phyloP scores from a whole-genome alignment of 2,113 vertebrate genomes.

The Procavia capensis region DNA sequence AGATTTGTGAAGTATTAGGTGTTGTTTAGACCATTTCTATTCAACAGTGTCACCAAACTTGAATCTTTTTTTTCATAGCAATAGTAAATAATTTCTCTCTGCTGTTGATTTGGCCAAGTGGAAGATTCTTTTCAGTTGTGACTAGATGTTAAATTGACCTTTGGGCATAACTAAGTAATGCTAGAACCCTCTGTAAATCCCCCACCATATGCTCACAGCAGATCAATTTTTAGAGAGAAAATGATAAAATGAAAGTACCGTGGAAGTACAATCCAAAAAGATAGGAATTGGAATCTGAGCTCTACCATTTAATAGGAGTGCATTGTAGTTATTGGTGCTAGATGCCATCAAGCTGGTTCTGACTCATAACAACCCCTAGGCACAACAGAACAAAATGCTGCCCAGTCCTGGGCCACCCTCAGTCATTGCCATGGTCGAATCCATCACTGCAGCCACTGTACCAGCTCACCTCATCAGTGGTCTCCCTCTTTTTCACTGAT shows the following conservation, averaged over 20 bases:
- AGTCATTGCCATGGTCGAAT: too few species aligned
- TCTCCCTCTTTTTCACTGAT: too few species aligned
- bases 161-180: background rate
- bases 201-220: background rate
- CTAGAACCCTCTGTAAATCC: background rate
- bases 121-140: conserved; percentile 7
- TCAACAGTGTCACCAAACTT: background rate
- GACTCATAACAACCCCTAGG: too few species aligned
- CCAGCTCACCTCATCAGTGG: too few species aligned
- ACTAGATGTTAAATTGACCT: background rate
- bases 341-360: too few species aligned
- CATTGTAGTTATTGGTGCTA: too few species aligned
- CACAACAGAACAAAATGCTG: too few species aligned
- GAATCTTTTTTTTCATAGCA: background rate
- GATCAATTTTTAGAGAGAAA: background rate
- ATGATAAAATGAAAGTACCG: background rate
- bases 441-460: too few species aligned
- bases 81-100: background rate
- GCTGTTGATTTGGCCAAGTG: background rate
- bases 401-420: too few species aligned
- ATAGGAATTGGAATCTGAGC: background rate
- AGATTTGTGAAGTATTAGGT: background rate
- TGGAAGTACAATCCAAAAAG: background rate
- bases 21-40: conserved; percentile 5
- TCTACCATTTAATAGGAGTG: background rate